Evolutionary conservation across 2,888 invertebrate genomes (phyloP).

Genomic region (Drosophila algonquin): DNA sequence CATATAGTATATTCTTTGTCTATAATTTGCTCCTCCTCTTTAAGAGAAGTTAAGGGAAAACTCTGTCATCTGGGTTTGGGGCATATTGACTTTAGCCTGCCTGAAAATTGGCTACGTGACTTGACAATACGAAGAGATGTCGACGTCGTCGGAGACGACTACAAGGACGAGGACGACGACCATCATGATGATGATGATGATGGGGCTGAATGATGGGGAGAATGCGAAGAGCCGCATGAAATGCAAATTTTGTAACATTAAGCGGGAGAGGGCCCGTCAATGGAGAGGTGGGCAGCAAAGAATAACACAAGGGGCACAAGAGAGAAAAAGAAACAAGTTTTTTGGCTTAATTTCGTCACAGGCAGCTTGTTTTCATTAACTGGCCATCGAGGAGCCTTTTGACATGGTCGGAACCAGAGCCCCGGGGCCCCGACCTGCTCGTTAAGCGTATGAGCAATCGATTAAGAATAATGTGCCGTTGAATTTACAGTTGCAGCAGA

Average conservation of each 20-base stretch:
- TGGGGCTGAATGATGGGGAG: constrained; percentile 8
- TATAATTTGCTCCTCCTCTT: constrained; percentile 9
- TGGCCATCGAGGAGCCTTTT: constrained; percentile 60
- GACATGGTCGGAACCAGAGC: constrained; percentile 37
- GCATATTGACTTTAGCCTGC: constrained; percentile 71
- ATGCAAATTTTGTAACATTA: constrained; percentile 76
- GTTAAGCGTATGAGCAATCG: constrained; percentile 78
- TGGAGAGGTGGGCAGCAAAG: constrained; percentile 1
- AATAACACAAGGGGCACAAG: constrained; percentile 16
- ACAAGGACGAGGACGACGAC: constrained; percentile 9
- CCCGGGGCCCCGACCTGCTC: constrained; percentile 51
- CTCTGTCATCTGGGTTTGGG: constrained; percentile 43
- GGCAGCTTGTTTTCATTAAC: constrained; percentile 79
- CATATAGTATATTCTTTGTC: constrained; percentile 14
- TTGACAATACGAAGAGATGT: constrained; percentile 65
- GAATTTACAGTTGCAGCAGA: constrained; percentile 68
- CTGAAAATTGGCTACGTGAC: constrained; percentile 78
- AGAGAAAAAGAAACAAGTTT: constrained; percentile 30
- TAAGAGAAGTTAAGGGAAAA: constrained; percentile 13
- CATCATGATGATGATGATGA: constrained; percentile 35
- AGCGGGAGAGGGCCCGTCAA: constrained; percentile 25
- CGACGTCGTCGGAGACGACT: constrained; percentile 14
- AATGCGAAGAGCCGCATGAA: constrained; percentile 63
- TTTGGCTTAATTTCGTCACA: constrained; percentile 62
- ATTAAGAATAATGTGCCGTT: constrained; percentile 67